These are phyloP conservation scores for Agapostemon virescens DNA, from an alignment of 2,888 invertebrate genomes.

Conservation along the genomic window DNA sequence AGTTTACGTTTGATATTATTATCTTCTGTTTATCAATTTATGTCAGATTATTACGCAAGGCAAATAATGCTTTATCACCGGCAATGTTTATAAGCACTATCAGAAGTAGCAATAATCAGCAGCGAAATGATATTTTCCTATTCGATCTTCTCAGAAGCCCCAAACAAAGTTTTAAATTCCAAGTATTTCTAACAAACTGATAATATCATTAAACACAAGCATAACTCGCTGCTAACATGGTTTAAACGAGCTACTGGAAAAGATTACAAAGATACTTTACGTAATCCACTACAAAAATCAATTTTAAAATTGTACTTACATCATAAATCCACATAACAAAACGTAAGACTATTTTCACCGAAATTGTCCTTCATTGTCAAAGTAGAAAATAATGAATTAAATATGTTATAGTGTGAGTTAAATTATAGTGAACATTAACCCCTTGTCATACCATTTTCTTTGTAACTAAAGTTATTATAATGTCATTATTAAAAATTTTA, in stretches of 20 bases:
- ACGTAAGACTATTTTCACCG: too few species aligned
- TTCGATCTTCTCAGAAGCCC: background rate
- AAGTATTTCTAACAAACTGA: background rate
- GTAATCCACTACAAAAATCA: too few species aligned
- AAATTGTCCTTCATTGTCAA: too few species aligned
- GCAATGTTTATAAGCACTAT: background rate
- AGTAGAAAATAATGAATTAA: too few species aligned
- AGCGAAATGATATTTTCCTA: background rate
- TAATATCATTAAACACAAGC: background rate
- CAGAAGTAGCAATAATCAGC: background rate
- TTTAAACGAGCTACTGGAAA: background rate
- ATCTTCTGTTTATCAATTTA: constrained; percentile 12
- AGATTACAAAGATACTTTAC: too few species aligned
- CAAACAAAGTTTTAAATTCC: background rate
- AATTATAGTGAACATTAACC: too few species aligned
- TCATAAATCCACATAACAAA: background rate
- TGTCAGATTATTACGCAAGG: constrained; percentile 3
- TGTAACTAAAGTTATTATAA: too few species aligned
- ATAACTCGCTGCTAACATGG: background rate
- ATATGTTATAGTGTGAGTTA: too few species aligned
- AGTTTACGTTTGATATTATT: background rate
- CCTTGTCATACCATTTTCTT: too few species aligned
- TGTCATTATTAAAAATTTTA: too few species aligned
- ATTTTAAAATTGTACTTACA: background rate
- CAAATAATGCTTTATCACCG: background rate